Base-by-base conservation (phyloP, 2,888 invertebrate species). In the Noctua fimbriata region DNA sequence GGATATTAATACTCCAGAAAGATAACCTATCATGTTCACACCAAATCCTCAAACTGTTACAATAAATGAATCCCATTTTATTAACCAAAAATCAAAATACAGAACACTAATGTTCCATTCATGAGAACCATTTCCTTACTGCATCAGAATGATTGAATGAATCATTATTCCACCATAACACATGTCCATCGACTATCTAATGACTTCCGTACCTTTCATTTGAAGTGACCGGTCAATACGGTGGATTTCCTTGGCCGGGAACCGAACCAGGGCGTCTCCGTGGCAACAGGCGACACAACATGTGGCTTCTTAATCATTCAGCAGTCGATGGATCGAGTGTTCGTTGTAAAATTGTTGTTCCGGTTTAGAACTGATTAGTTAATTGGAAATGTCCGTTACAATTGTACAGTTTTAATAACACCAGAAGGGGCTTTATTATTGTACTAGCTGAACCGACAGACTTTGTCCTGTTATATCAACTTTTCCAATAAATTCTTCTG, bases 251-350 rank as follows among this genome's bases (percentile, higher is more conserved):
- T 92, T 93, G 92, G 91, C 91, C 92, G 91, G 93, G 91, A 93
- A 81, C 87, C 88, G 91, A 92, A 92, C 90, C 93, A 85, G 94
- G 95, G 90, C 94, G 92, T 94, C 76, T 74, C 91, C 88, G 92
- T 92, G 91, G 89, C 90, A 79, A 95, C 94, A 44, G 82, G 69
- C 41, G 44, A 36, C 90, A 94, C 93, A 94, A 95, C 95, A 94
- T 41, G 32, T 49, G 66, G 55, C 75, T 76, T 49, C 79, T 89
- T 76, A 88, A 90, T 88, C 82, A 90, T 89, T 89, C 76, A 87
- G 65, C 69, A 78, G 75, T 71, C 79, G 73, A 80, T 78, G 32
- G 41, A 52, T 73, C 60, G n/a, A 78, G 24, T 16, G 67, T 41
- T 24, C 52, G 18, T 52, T 71, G 60, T 66, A 36, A 69, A 10